These are phyloP conservation scores for Athrips mouffetella DNA, from an alignment of 2,888 invertebrate species.

Conservation along the genomic window DNA sequence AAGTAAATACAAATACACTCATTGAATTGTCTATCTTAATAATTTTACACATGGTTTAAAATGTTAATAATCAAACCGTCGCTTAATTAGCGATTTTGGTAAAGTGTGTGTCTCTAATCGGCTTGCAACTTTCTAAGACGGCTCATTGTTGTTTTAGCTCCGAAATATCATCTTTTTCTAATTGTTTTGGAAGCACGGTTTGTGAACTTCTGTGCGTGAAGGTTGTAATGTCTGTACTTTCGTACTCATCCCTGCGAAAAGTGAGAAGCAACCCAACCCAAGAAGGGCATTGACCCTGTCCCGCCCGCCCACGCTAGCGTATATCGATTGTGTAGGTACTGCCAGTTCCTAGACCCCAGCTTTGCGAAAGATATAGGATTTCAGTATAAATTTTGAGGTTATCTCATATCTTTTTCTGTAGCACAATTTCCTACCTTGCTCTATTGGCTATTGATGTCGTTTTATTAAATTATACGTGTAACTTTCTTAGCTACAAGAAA, in stretches of 20 bases:
- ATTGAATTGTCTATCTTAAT: neutral
- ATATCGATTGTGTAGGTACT: slow-evolving; percentile 40
- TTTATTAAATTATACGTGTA: too few species aligned
- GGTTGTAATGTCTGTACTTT: too few species aligned
- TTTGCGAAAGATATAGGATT: neutral
- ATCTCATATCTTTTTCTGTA: too few species aligned
- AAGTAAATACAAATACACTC: slow-evolving; percentile 44
- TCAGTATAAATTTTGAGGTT: neutral
- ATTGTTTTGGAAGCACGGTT: neutral
- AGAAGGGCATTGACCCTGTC: slow-evolving; percentile 44
- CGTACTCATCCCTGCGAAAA: slow-evolving; percentile 15
- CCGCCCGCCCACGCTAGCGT: slow-evolving; percentile 40
- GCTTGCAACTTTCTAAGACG: slow-evolving; percentile 9
- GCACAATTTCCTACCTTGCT: too few species aligned
- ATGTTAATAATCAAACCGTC: slow-evolving; percentile 5
- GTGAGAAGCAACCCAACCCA: slow-evolving; percentile 30
- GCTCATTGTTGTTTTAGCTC: neutral
- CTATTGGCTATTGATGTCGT: too few species aligned
- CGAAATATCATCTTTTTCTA: slow-evolving; percentile 3
- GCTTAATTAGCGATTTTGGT: slow-evolving; percentile 11
- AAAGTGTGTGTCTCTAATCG: slow-evolving; percentile 7
- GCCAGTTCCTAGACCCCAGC: slow-evolving; percentile 21
- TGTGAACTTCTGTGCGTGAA: too few species aligned
- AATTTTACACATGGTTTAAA: neutral
- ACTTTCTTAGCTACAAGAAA: too few species aligned